Percentiles rank a stretch among this genome's conserved stretches.
These are phyloP conservation scores for Clistopyga incitator DNA, from an alignment of 2,888 invertebrate genomes.

Conservation along the genomic window DNA sequence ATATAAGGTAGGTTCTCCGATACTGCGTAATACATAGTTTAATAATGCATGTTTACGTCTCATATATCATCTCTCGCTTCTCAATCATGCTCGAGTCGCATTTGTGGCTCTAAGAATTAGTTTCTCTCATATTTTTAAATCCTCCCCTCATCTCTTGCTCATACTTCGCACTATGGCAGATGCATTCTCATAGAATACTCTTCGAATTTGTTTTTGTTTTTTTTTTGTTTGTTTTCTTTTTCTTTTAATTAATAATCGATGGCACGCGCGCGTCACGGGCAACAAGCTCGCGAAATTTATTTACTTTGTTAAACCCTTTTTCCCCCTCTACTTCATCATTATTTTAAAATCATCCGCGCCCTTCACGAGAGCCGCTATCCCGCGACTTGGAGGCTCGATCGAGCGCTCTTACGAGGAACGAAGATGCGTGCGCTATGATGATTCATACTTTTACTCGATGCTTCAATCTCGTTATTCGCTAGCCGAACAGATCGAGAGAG, in stretches of 20 bases:
- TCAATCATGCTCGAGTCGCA: conserved; percentile 66
- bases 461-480: conserved; percentile 37
- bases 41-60: conserved; percentile 77
- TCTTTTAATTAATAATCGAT: conserved; percentile 67
- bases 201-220: conserved; percentile 43
- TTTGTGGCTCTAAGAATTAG: conserved; percentile 60
- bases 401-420: conserved; percentile 26
- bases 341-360: conserved; percentile 22
- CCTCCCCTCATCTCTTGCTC: conserved; percentile 38
- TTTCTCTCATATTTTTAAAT: conserved; percentile 54
- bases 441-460: conserved; percentile 17
- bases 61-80: conserved; percentile 62
- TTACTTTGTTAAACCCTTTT: conserved; percentile 9
- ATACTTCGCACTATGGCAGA: conserved; percentile 63
- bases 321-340: conserved; percentile 29
- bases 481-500: conserved; percentile 29
- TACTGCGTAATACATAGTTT: conserved; percentile 78
- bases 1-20: conserved; percentile 81
- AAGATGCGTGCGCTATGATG: conserved; percentile 26
- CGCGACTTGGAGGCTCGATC: conserved; percentile 36
- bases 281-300: conserved; percentile 60
- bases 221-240: conserved; percentile 17
- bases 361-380: conserved; percentile 6
- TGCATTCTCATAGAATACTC: conserved; percentile 64
- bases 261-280: conserved; percentile 67